Base-by-base conservation (phyloP, 2,888 invertebrate species). In the Drosophila peninsularis region DNA sequence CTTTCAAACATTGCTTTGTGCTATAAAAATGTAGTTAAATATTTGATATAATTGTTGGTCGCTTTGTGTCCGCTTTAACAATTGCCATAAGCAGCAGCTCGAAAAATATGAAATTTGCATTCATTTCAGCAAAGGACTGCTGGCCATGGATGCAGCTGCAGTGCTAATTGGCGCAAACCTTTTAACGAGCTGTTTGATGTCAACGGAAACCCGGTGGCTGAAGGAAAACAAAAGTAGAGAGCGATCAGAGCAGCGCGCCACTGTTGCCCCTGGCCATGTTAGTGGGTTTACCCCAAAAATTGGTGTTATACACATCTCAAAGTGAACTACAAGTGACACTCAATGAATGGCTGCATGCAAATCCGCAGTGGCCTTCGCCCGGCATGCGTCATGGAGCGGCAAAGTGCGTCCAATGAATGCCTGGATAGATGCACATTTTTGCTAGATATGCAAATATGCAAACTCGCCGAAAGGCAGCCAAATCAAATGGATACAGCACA, bases 391-490 rank as follows among this genome's bases (percentile, higher is more conserved):
- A 61, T 60, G 55, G 36, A 41, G 53, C 41, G 17, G 41, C 21
- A 54, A 62, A 72, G 54, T 45, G 75, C 50, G 45, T 52, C 54
- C 17, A 58, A 36, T 54, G 39, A 14, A 17, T 44, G 54, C 55
- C 50, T 10, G 14, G 42, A 24, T 19, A 58, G 27, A 34, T 21
- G 19, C 39, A 30, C 27, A 41, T 19, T 62, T 72, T 45, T 27
- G 62, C 61, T 45, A 53, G 41, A 55, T 54, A 37, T 64, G 60
- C 60, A 64, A 75, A 74, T 57, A 61, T 41, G 49, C 49, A 42
- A 64, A 36, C 53, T 34, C 53, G 53, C 53, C 36, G 41, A 58
- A 52, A 62, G 62, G n/a, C 68, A 55, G 37, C 10, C 21, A 47
- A 74, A 58, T 56, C 58, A 62, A 55, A 67, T 58, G 44, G 52